Evolutionary conservation across 2,888 invertebrate species (phyloP).

Genomic region (Sipunculus nudus): DNA sequence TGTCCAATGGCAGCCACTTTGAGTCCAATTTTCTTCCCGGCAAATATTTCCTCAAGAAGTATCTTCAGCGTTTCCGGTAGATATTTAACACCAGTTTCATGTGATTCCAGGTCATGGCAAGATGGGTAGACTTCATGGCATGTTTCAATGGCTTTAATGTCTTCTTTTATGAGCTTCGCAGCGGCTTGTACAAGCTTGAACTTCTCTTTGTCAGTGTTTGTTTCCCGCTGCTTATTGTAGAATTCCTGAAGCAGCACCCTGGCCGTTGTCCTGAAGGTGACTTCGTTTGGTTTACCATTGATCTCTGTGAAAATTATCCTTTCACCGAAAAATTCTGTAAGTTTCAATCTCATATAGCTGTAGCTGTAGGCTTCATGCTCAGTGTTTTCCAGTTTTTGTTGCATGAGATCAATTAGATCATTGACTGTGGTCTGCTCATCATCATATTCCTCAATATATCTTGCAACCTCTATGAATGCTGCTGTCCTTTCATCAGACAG

Average conservation of each 20-base stretch:
- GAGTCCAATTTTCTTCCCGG: background rate
- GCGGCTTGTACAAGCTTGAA: conserved; percentile 31
- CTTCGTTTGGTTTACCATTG: conserved; percentile 30
- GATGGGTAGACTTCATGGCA: conserved; percentile 27
- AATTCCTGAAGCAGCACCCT: conserved; percentile 17
- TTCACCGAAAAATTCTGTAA: conserved; percentile 31
- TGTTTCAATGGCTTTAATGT: conserved; percentile 33
- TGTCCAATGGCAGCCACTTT: conserved; percentile 41
- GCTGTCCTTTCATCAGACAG: too few species aligned
- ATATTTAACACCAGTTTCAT: conserved; percentile 3
- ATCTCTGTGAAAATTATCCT: conserved; percentile 30
- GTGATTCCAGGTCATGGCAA: conserved; percentile 10
- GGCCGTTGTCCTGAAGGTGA: conserved; percentile 31
- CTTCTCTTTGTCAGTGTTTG: conserved; percentile 18
- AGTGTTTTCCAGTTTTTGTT: too few species aligned
- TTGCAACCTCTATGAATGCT: too few species aligned
- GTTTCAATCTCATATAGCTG: conserved; percentile 28
- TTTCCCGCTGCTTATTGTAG: conserved; percentile 21
- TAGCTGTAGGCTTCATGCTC: conserved; percentile 9
- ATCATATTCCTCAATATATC: too few species aligned
- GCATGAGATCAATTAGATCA: too few species aligned
- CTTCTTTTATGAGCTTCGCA: conserved; percentile 37
- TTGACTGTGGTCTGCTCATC: too few species aligned
- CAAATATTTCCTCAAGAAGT: conserved; percentile 20
- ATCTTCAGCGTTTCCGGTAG: conserved; percentile 24